Conservation (phyloP, 2,888 invertebrate genomes). For the Tachina fera region DNA sequence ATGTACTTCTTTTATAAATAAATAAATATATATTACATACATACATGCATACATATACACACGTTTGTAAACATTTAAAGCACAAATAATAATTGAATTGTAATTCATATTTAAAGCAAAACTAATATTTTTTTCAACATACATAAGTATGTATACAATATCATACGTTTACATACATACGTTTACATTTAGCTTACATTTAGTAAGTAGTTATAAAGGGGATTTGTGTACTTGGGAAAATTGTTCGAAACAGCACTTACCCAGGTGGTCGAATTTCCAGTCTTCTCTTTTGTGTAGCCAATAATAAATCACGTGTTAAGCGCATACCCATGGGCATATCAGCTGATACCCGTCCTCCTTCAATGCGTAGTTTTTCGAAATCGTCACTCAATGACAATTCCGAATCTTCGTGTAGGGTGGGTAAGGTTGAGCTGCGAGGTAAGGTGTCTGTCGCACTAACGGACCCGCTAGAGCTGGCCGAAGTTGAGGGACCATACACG, state of each 20-base stretch:
- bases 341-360: slow-evolving; percentile 79
- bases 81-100: not conserved
- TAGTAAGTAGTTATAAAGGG: not conserved
- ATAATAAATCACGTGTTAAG: slow-evolving; percentile 90
- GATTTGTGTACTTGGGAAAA: not conserved
- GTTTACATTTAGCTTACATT: not conserved
- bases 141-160: not conserved
- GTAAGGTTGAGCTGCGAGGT: slow-evolving; percentile 86
- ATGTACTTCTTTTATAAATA: not conserved
- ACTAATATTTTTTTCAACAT: not conserved
- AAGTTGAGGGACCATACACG: slow-evolving; percentile 82
- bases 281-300: slow-evolving; percentile 90
- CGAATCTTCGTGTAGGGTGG: slow-evolving; percentile 93
- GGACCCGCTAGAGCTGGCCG: slow-evolving; percentile 82
- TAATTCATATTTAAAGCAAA: not conserved
- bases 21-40: not conserved
- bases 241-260: slow-evolving; percentile 83
- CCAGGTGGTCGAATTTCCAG: slow-evolving; percentile 86
- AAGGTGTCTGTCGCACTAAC: slow-evolving; percentile 83
- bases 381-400: slow-evolving; percentile 85
- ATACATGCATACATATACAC: not conserved
- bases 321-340: slow-evolving; percentile 85
- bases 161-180: slow-evolving; percentile 4
- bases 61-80: not conserved
- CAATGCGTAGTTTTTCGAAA: slow-evolving; percentile 80